Evolutionary conservation across 1,140 invertebrate species (phyloP), one percentile per base, ranked within the genome.

Genomic region (Trichoplusia ni): DNA sequence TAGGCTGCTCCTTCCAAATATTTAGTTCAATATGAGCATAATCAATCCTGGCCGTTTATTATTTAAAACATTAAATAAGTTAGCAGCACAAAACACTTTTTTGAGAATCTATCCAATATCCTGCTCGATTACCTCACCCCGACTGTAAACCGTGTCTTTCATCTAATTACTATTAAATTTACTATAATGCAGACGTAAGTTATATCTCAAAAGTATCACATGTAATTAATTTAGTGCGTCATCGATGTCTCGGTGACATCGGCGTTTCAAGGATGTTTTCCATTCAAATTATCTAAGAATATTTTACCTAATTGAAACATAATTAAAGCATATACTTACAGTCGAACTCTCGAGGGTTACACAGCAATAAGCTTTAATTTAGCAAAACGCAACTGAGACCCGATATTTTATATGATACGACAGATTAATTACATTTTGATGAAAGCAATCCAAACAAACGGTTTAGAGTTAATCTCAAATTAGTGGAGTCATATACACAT

Each of bases 131-230:
- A n/a, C n/a, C n/a, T n/a, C n/a, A n/a, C n/a, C n/a, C n/a, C n/a
- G n/a, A n/a, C n/a, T n/a, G n/a, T n/a, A n/a, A n/a, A n/a, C n/a
- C n/a, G n/a, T 33, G 29, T 33, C 8, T n/a, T 33, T n/a, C 0
- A n/a, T 33, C 9, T n/a, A 33, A 31, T 9, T 33, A 33, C 2
- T 33, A 8, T 33, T n/a, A 0, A 8, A n/a, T 33, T 8, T 33
- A 25, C 21, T 25, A 19, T 13, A 13, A 21, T 47, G 44, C 16
- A 38, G 38, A 58, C 54, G 33, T 18, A 56, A 71, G 67, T 77
- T 49, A 77, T 73, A 79, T 69, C 73, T 71, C 76, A 75, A 77
- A 73, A 68, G 21, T 81, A 83, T 79, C 76, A 79, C 81, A 76
- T 71, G 60, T 68, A 67, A 61, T 66, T 40, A 58, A 73, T 62